Percentiles rank a stretch among this genome's conserved stretches.
Evolutionary conservation across 2,113 vertebrate genomes (phyloP).

Genomic region (Alligator mississippiensis): DNA sequence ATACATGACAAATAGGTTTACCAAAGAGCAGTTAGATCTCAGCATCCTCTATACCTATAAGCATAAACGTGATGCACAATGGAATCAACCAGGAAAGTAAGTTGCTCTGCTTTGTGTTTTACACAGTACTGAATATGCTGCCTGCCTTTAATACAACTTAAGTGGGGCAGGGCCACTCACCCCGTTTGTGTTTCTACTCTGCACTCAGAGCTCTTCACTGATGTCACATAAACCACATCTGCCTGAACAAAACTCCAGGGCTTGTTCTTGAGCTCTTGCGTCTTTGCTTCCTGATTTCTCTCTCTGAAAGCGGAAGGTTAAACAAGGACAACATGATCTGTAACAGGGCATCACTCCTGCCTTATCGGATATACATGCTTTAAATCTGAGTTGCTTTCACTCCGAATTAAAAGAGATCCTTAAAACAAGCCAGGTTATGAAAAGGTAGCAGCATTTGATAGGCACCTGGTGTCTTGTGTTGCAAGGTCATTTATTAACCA

Average conservation of each 20-base stretch:
- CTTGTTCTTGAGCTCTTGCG: background rate
- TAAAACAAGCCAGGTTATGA: background rate
- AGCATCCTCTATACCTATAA: background rate
- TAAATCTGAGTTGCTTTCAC: background rate
- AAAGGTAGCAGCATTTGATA: background rate
- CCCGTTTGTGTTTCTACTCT: background rate
- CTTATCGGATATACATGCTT: background rate
- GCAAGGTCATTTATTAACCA: background rate
- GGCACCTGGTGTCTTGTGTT: background rate
- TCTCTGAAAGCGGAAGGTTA: background rate
- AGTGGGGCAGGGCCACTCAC: background rate
- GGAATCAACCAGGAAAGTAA: rapidly evolving
- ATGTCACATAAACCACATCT: background rate
- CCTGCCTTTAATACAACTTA: background rate
- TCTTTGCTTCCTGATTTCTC: background rate
- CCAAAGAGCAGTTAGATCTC: background rate
- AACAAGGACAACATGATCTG: background rate
- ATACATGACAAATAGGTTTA: background rate
- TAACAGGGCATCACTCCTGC: background rate
- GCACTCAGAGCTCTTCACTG: rapidly evolving
- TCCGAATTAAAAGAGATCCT: background rate
- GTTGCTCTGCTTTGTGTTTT: background rate
- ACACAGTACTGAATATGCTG: background rate
- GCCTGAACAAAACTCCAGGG: background rate
- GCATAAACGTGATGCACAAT: background rate